A percentile compares a stretch with the other conserved stretches of the same genome.
Evolutionary conservation across 1,140 invertebrate genomes (phyloP).

Genomic region (Danaus plexippus): DNA sequence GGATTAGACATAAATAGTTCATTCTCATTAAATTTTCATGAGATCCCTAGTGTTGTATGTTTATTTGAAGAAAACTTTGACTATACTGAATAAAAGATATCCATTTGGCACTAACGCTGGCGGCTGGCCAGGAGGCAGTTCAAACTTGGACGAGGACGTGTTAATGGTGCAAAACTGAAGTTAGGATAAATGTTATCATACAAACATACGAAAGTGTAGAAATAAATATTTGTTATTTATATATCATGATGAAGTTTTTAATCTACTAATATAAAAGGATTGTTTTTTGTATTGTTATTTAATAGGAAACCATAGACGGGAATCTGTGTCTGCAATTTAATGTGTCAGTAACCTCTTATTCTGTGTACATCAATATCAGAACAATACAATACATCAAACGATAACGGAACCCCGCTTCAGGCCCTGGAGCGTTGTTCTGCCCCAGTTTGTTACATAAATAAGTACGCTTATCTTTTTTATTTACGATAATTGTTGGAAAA

Average conservation of each 20-base stretch:
- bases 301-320: too few relatives aligned
- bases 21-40: slow-evolving; percentile 67
- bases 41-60: slow-evolving; percentile 56
- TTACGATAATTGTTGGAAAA: slow-evolving; percentile 31
- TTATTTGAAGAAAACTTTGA: slow-evolving; percentile 66
- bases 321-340: too few relatives aligned
- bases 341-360: slow-evolving; percentile 1
- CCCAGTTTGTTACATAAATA: slow-evolving; percentile 22
- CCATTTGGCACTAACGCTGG: slow-evolving; percentile 60
- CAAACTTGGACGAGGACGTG: slow-evolving; percentile 11
- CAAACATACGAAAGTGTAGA: too few relatives aligned
- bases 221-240: too few relatives aligned
- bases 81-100: slow-evolving; percentile 69
- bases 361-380: not conserved
- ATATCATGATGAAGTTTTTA: too few relatives aligned
- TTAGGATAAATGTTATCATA: not conserved
- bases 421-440: slow-evolving; percentile 7
- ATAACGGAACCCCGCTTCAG: slow-evolving; percentile 4
- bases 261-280: too few relatives aligned
- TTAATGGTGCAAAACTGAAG: slow-evolving; percentile 25
- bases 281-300: too few relatives aligned
- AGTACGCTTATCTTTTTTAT: slow-evolving; percentile 36
- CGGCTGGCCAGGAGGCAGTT: slow-evolving; percentile 35
- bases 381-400: slow-evolving; percentile 14
- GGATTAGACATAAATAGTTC: slow-evolving; percentile 70